These are phyloP conservation scores for Galaxias olidus DNA, from an alignment of 2,797 vertebrate genomes.

Conservation along the genomic window DNA sequence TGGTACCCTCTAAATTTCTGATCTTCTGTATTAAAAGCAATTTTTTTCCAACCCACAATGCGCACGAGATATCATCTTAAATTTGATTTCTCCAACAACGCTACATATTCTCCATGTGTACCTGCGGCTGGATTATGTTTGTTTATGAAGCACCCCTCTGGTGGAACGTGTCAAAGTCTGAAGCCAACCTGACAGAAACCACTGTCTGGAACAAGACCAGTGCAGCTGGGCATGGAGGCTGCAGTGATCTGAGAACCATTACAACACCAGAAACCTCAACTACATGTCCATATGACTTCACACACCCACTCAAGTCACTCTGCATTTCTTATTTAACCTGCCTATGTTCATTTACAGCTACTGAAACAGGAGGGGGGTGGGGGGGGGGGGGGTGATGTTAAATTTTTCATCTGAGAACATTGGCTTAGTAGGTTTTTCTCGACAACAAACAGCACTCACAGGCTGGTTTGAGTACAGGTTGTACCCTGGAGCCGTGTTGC, in stretches of 20 bases:
- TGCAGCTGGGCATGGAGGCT: constrained; percentile 25
- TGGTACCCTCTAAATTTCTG: no score
- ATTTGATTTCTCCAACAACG: no score
- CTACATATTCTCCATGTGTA: constrained; percentile 16
- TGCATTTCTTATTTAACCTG: constrained; percentile 63
- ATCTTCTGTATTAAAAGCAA: no score
- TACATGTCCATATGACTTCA: constrained; percentile 52
- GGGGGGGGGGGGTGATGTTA: constrained; percentile 47
- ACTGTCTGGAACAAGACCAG: constrained; percentile 24
- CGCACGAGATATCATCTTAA: no score
- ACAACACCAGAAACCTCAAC: background rate
- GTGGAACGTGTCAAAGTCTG: no score
- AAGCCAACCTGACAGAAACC: constrained; percentile 40
- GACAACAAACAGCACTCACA: constrained; percentile 75
- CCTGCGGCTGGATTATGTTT: constrained; percentile 7
- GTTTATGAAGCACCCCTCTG: constrained; percentile 1
- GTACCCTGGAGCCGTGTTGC: constrained; percentile 55
- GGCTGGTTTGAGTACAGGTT: constrained; percentile 51
- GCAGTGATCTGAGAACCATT: constrained; percentile 27
- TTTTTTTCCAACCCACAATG: no score
- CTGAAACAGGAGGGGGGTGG: constrained; percentile 38
- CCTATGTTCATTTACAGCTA: constrained; percentile 59
- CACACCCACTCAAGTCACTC: constrained; percentile 54
- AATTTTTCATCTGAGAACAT: constrained; percentile 69
- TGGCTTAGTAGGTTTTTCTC: constrained; percentile 53